phyloP scores from a whole-genome alignment of 2,113 vertebrate species.

The Natator depressus region DNA sequence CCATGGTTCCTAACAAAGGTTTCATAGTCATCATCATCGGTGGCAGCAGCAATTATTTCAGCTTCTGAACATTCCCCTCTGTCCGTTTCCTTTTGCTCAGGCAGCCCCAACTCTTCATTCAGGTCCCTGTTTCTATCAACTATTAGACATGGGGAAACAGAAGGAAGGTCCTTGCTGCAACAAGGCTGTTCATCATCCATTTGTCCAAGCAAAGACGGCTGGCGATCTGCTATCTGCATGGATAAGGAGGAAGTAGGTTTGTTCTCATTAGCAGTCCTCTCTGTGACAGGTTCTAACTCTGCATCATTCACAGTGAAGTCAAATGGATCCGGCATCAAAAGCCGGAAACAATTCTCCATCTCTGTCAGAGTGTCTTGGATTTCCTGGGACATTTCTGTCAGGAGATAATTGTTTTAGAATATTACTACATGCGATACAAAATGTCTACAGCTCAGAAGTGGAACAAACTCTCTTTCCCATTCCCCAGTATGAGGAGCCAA shows the following conservation, averaged over 20 bases:
- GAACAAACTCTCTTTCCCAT: not conserved
- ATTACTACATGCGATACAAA: not conserved
- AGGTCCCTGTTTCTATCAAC: not conserved
- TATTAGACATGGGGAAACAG: not conserved
- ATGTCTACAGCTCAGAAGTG: not conserved
- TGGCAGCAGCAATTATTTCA: fast-evolving
- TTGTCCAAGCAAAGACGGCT: fast-evolving
- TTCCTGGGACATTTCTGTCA: constrained; percentile 83
- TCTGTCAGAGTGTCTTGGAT: constrained; percentile 84
- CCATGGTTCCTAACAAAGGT: constrained; percentile 87
- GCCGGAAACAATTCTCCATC: constrained; percentile 89
- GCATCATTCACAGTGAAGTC: constrained; percentile 50
- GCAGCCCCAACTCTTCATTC: not conserved
- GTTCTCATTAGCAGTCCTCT: fast-evolving
- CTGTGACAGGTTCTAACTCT: not conserved
- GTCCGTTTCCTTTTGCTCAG: not conserved
- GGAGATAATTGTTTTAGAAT: constrained; percentile 13
- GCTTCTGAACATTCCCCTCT: not conserved
- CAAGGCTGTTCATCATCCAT: constrained; percentile 83
- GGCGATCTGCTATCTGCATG: not conserved
- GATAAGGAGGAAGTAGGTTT: not conserved
- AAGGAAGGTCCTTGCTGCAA: constrained; percentile 85
- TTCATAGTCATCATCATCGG: constrained; percentile 51
- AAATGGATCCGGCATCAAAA: constrained; percentile 84
- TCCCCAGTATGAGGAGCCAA: not conserved